Percentiles rank a stretch among this genome's conserved stretches.
These are phyloP conservation scores for Siniperca scherzeri DNA, from an alignment of 2,797 vertebrate species.

Conservation along the genomic window DNA sequence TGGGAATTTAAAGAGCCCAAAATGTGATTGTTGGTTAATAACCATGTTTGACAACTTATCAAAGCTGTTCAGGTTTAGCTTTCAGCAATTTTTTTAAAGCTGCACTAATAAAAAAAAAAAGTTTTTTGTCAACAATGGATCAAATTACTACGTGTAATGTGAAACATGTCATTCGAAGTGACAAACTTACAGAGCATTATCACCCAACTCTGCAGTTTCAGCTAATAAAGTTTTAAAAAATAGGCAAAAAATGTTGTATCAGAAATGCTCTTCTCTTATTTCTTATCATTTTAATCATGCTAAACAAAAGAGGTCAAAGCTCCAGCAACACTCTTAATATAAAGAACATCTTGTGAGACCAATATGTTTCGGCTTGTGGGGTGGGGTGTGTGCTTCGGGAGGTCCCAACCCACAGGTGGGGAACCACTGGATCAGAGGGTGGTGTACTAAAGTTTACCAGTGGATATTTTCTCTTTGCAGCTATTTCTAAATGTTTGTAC, in stretches of 20 bases:
- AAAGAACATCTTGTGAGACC: background rate
- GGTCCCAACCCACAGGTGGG: background rate
- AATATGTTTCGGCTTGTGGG: background rate
- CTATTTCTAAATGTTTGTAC: conserved; percentile 26
- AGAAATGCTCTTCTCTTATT: background rate
- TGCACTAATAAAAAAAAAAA: background rate
- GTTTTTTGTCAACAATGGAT: background rate
- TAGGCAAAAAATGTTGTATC: background rate
- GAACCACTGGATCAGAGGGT: background rate
- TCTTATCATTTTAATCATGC: background rate
- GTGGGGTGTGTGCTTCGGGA: background rate
- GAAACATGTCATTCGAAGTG: too few species aligned
- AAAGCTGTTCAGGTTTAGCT: conserved; percentile 8
- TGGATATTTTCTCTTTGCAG: conserved; percentile 11
- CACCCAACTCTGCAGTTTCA: background rate
- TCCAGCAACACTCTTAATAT: background rate
- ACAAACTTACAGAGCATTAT: background rate
- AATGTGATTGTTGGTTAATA: background rate
- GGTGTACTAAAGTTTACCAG: background rate
- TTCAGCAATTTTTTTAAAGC: background rate
- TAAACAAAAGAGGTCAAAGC: background rate
- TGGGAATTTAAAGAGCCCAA: conserved; percentile 5
- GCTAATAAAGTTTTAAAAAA: too few species aligned
- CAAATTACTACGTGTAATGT: background rate
- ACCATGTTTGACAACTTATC: background rate